Evolutionary conservation across 2,113 vertebrate genomes (phyloP).

Genomic region (Pogona vitticeps): DNA sequence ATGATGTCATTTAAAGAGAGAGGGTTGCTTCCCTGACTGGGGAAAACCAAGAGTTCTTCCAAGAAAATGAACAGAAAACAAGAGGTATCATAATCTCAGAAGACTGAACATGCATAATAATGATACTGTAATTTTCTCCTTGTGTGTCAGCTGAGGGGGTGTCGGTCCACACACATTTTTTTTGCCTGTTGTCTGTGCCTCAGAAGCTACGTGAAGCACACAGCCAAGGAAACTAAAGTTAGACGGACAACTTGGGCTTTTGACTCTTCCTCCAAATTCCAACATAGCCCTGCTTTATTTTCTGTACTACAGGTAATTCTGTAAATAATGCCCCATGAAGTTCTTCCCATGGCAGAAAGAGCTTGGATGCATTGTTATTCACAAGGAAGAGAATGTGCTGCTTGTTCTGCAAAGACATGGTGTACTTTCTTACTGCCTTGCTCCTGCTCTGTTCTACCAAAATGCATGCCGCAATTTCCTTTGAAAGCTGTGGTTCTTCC

Average conservation of each 20-base stretch:
- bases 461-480: not conserved
- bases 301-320: not conserved
- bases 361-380: accelerated
- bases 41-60: not conserved
- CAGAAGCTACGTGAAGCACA: not conserved
- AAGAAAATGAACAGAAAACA: not conserved
- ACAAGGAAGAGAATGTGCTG: not conserved
- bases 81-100: not conserved
- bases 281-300: not conserved
- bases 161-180: too few species aligned
- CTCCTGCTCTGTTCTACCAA: not conserved
- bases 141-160: too few species aligned
- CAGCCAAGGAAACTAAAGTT: not conserved
- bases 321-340: not conserved
- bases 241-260: not conserved
- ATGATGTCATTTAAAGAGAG: not conserved
- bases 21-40: not conserved
- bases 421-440: accelerated
- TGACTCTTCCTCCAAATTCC: not conserved
- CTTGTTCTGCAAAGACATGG: not conserved
- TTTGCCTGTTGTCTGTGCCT: not conserved
- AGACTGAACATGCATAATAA: not conserved
- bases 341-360: accelerated
- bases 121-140: not conserved
- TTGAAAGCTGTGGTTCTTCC: not conserved